Percentiles rank a stretch among this genome's conserved stretches.
Evolutionary conservation across 2,888 invertebrate species (phyloP).

Genomic region (Laothoe populi): DNA sequence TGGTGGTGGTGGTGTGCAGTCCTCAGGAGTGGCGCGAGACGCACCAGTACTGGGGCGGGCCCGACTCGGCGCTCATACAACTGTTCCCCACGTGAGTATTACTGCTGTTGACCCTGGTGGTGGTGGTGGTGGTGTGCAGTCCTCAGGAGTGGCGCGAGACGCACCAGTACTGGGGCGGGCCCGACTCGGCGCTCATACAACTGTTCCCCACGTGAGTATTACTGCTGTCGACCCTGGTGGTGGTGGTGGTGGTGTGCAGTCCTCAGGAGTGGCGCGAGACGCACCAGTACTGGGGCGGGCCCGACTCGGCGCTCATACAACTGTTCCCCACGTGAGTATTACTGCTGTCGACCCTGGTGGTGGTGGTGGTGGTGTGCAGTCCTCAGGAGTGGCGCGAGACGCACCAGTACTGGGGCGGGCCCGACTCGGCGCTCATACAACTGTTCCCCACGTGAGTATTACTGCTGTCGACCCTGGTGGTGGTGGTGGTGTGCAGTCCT

Average conservation of each 20-base stretch:
- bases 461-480: slow-evolving; percentile 87
- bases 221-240: slow-evolving; percentile 86
- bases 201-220: too few relatives aligned
- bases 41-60: slow-evolving; percentile 92
- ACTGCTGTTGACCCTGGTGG: slow-evolving; percentile 85
- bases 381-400: slow-evolving; percentile 94
- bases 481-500: slow-evolving; percentile 80
- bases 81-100: too few relatives aligned
- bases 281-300: slow-evolving; percentile 92
- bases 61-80: slow-evolving; percentile 91
- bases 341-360: slow-evolving; percentile 86
- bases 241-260: slow-evolving; percentile 77
- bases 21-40: slow-evolving; percentile 94
- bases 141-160: slow-evolving; percentile 94
- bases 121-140: slow-evolving; percentile 77
- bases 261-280: slow-evolving; percentile 94
- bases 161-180: slow-evolving; percentile 92
- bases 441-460: too few relatives aligned
- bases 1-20: slow-evolving; percentile 75
- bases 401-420: slow-evolving; percentile 92
- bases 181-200: slow-evolving; percentile 91
- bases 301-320: slow-evolving; percentile 91
- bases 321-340: too few relatives aligned
- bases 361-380: slow-evolving; percentile 77
- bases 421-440: slow-evolving; percentile 91